phyloP scores from a whole-genome alignment of 2,888 invertebrate genomes.

The Lasiommata megera region DNA sequence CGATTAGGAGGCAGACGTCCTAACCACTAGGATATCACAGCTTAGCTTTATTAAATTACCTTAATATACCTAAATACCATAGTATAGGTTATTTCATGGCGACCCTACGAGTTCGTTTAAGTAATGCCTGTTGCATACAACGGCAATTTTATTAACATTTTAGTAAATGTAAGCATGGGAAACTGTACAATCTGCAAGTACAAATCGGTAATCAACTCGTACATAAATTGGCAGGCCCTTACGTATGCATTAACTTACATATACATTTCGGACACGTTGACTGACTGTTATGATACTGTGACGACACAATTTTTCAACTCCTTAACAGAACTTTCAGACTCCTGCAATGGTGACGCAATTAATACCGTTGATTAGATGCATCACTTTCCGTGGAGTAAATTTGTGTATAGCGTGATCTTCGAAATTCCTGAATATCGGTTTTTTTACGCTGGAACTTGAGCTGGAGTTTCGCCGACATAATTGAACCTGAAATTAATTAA shows the following conservation, averaged over 20 bases:
- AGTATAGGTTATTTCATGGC: neutral
- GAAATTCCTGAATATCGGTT: too few relatives aligned
- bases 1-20: too few relatives aligned
- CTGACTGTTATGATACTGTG: neutral
- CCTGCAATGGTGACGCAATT: neutral
- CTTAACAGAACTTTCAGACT: neutral
- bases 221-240: constrained; percentile 45
- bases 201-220: constrained; percentile 47
- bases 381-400: too few relatives aligned
- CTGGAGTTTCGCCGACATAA: too few relatives aligned
- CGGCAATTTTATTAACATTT: constrained; percentile 67
- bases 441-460: neutral
- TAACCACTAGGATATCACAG: too few relatives aligned
- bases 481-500: too few relatives aligned
- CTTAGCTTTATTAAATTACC: too few relatives aligned
- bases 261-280: constrained; percentile 19
- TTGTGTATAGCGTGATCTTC: too few relatives aligned
- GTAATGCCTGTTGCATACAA: constrained; percentile 52
- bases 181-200: constrained; percentile 44
- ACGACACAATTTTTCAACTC: neutral
- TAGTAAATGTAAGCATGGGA: constrained; percentile 49
- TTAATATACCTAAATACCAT: too few relatives aligned
- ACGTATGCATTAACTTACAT: constrained; percentile 30
- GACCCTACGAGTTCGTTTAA: constrained; percentile 1
- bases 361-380: too few relatives aligned